Conservation (phyloP, 2,797 vertebrate species). For the Manis pentadactyla region DNA sequence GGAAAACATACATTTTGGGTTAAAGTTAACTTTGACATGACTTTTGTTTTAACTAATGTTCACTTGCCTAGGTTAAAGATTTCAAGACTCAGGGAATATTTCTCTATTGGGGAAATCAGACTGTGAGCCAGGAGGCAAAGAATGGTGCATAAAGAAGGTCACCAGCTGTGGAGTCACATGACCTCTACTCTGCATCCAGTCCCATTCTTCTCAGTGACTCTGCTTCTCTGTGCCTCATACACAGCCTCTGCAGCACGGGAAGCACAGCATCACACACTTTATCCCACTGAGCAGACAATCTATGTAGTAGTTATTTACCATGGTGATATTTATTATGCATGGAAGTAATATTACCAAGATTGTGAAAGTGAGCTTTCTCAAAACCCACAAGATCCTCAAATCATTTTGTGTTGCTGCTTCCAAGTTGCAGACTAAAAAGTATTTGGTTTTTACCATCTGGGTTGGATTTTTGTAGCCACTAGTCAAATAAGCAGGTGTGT, state of each 20-base stretch:
- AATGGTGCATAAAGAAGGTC: neutral
- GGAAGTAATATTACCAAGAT: neutral
- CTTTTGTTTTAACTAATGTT: neutral
- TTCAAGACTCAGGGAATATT: neutral
- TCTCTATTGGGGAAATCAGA: neutral
- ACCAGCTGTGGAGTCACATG: neutral
- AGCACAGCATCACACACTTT: neutral
- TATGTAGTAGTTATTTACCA: neutral
- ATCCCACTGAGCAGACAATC: neutral
- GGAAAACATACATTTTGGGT: neutral
- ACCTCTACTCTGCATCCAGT: too few relatives aligned
- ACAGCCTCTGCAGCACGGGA: neutral
- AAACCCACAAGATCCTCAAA: neutral
- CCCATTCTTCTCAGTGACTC: neutral
- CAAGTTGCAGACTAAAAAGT: neutral
- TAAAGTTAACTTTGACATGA: neutral
- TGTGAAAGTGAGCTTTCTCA: neutral
- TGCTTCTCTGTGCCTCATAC: neutral
- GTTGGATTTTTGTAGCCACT: neutral
- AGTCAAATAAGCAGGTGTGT: neutral
- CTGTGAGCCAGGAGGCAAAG: neutral
- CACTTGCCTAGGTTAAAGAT: neutral
- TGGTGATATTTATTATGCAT: neutral
- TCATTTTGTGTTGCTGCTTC: neutral
- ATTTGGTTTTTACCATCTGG: neutral